A percentile compares a stretch with the other conserved stretches of the same genome.
phyloP scores from a whole-genome alignment of 2,888 invertebrate genomes.

The Acholoe squamosa region DNA sequence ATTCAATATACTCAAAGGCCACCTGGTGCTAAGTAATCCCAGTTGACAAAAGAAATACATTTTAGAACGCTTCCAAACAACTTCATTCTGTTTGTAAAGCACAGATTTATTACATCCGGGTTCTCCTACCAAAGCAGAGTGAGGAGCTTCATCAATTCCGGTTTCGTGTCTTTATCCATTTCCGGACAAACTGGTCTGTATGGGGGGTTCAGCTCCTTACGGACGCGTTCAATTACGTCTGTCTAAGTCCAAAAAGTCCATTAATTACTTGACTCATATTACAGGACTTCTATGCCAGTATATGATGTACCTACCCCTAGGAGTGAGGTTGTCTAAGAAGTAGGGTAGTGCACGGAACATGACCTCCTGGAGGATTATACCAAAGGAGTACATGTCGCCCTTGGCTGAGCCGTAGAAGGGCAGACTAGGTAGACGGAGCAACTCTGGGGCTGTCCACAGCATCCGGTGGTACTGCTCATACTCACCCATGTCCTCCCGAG shows the following conservation, averaged over 20 bases:
- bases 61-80: too few relatives aligned
- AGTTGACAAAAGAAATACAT: too few relatives aligned
- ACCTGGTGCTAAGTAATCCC: too few relatives aligned
- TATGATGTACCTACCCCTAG: conserved; percentile 55
- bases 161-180: conserved; percentile 65
- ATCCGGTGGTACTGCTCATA: conserved; percentile 49
- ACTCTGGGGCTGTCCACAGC: conserved; percentile 79
- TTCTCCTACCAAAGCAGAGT: conserved; percentile 77
- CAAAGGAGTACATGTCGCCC: conserved; percentile 91
- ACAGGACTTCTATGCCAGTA: too few relatives aligned
- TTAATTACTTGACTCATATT: too few relatives aligned
- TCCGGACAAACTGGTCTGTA: conserved; percentile 73
- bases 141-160: conserved; percentile 75
- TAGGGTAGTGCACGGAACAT: conserved; percentile 84
- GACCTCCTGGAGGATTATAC: conserved; percentile 94
- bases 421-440: conserved; percentile 70
- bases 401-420: conserved; percentile 78
- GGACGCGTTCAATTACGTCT: conserved; percentile 76
- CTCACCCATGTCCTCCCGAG: background rate
- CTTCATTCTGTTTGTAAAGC: too few relatives aligned
- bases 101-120: too few relatives aligned
- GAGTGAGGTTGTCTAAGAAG: conserved; percentile 51
- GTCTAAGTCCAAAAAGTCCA: background rate
- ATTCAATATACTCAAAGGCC: too few relatives aligned
- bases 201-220: conserved; percentile 72